These are phyloP conservation scores for Dichetophora obliterata DNA, from an alignment of 2,888 invertebrate species.

Conservation along the genomic window DNA sequence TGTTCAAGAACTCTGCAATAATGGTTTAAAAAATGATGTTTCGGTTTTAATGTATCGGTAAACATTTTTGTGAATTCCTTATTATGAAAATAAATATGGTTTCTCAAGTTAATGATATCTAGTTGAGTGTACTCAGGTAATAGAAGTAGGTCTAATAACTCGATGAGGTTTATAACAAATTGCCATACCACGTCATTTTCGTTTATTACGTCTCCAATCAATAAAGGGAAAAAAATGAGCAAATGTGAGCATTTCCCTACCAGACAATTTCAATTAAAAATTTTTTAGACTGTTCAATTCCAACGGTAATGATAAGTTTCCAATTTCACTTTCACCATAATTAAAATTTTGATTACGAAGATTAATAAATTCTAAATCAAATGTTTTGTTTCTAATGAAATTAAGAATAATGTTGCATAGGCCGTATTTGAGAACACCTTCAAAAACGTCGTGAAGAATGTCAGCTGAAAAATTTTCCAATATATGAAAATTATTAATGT, in stretches of 20 bases:
- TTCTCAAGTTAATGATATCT: no score
- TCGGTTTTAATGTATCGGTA: no score
- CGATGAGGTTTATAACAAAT: no score
- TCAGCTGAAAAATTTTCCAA: conserved; percentile 33
- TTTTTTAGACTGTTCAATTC: background rate
- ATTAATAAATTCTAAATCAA: conserved; percentile 27
- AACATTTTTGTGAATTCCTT: no score
- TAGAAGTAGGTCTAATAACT: no score
- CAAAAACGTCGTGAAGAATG: conserved; percentile 32
- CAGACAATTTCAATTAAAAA: background rate
- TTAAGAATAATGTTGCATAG: conserved; percentile 20
- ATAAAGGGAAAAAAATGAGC: conserved; percentile 6
- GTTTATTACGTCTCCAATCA: conserved; percentile 16
- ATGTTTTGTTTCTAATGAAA: conserved; percentile 15
- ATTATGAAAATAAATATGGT: no score
- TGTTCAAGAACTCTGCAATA: no score
- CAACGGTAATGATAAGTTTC: conserved; percentile 18
- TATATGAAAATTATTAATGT: conserved; percentile 20
- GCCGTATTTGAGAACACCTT: conserved; percentile 29
- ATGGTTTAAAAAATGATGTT: no score
- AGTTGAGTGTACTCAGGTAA: no score
- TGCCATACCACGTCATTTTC: background rate
- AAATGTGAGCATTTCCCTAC: conserved; percentile 27
- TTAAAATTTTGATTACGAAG: conserved; percentile 26
- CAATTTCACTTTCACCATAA: conserved; percentile 32